Evolutionary conservation across 1,140 invertebrate genomes (phyloP), one percentile per base, ranked within the genome.

Genomic region (Tetramorium alpestre): DNA sequence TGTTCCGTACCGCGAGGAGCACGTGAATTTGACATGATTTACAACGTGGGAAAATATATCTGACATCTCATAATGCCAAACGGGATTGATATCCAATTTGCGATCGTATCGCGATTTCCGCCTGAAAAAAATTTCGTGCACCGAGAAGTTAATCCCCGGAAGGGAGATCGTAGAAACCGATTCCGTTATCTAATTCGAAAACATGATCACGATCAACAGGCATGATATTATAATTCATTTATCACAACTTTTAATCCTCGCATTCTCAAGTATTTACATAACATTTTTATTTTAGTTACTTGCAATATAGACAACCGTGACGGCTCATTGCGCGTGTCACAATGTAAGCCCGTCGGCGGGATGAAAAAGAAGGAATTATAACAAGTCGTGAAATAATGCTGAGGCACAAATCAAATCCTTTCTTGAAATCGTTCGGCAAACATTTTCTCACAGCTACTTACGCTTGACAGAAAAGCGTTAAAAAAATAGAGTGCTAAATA

Each of bases 271-370:
- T 82, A 56, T 54, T 69, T 78, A 78, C 18, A 47, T 47, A 41
- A 81, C 33, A 70, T 51, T 70, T 77, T 60, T 67, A 51, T 80
- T 70, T 70, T 41, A 44, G 25, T 81, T 47, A 70, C 22, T 81
- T 13, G 2, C 13, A 49, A 51, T 51, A 25, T 69, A 69, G 8
- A 1, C 10, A 16, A 2, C 25, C 25, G 38, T 10, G 49, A 25
- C 25, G 25, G 18, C 11, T 56, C 25, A 28, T 44, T 81, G 22
- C 4, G 22, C 22, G 22, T 41, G 1, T 67, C 28, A 22, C 10
- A 11, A 22, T 25, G 3, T 51, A 67, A 47, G 49, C 13, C 7
- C 11, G 8, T 25, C 13, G 8, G 22, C 4, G 11, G 13, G 13
- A 69, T 13, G 28, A 16, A 54, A 25, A 67, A 7, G 25, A 25